Conservation (phyloP, 2,888 invertebrate species). For the Halocaridina rubra region DNA sequence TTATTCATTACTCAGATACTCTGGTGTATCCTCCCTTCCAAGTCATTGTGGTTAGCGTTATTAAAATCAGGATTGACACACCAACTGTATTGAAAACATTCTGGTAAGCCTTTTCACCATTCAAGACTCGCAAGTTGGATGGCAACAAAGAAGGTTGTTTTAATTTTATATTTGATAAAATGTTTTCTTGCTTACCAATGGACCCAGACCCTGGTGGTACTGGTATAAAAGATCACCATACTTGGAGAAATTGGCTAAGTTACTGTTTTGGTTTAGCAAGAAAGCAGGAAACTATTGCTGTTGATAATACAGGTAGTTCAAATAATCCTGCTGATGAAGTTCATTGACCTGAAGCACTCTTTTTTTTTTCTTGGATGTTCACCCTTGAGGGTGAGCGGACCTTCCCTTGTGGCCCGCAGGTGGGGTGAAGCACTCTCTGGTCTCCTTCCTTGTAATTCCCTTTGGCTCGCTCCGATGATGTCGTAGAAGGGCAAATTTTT, state of each 20-base stretch:
- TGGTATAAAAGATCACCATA: constrained; percentile 34
- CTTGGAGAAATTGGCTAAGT: constrained; percentile 19
- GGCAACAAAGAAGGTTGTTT: constrained; percentile 28
- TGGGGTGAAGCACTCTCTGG: too few relatives aligned
- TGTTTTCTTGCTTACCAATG: constrained; percentile 21
- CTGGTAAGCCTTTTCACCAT: constrained; percentile 76
- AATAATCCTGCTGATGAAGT: too few relatives aligned
- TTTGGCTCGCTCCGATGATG: too few relatives aligned
- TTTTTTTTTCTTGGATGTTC: too few relatives aligned
- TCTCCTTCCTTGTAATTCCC: too few relatives aligned
- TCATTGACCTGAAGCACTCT: too few relatives aligned
- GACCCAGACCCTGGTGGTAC: constrained; percentile 36
- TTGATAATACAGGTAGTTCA: too few relatives aligned
- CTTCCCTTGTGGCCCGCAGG: too few relatives aligned
- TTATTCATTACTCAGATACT: constrained; percentile 43
- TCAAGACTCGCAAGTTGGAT: constrained; percentile 66
- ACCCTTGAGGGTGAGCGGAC: too few relatives aligned
- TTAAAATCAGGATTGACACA: constrained; percentile 73
- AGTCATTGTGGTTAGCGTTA: constrained; percentile 51
- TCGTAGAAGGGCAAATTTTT: too few relatives aligned
- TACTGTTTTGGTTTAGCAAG: constrained; percentile 16
- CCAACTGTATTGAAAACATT: constrained; percentile 73
- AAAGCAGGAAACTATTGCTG: too few relatives aligned
- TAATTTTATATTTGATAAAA: constrained; percentile 36
- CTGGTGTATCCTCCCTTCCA: constrained; percentile 61